A percentile compares a stretch with the other conserved stretches of the same genome.
These are phyloP conservation scores for Harmothoe impar DNA, from an alignment of 2,888 invertebrate genomes.

Conservation along the genomic window DNA sequence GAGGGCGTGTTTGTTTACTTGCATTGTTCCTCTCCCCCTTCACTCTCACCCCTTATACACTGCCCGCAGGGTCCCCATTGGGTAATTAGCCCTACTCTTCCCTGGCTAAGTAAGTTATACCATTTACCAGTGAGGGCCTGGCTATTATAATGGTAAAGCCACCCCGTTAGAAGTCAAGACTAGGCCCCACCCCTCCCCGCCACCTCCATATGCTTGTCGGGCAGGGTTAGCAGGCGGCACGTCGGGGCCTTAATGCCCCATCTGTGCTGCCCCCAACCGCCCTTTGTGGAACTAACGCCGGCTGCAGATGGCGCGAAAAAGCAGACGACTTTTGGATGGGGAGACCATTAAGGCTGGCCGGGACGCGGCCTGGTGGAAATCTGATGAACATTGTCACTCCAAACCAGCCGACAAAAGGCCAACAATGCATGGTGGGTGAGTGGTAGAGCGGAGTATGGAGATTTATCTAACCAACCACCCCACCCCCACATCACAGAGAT, in stretches of 20 bases:
- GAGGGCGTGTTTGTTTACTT: slow-evolving; percentile 29
- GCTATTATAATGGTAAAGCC: background rate
- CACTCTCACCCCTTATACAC: background rate
- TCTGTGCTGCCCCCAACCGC: slow-evolving; percentile 21
- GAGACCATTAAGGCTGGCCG: background rate
- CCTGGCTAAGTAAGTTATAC: slow-evolving; percentile 37
- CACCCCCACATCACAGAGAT: too few species aligned
- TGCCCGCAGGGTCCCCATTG: background rate
- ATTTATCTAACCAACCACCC: too few species aligned
- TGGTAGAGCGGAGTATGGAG: background rate
- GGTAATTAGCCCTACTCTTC: slow-evolving; percentile 10
- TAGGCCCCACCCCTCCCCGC: background rate
- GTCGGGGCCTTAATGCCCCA: slow-evolving; percentile 35
- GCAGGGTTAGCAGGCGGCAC: background rate
- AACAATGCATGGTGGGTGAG: background rate
- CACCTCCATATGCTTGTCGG: slow-evolving; percentile 50
- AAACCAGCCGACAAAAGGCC: too few species aligned
- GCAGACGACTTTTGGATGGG: background rate
- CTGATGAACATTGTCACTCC: background rate
- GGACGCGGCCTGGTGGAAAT: background rate
- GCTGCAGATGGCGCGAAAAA: slow-evolving; percentile 22
- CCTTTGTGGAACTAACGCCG: background rate
- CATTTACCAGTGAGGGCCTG: background rate
- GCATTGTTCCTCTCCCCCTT: background rate
- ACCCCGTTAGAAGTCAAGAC: slow-evolving; percentile 39